Percentiles rank a stretch among this genome's conserved stretches.
phyloP scores from a whole-genome alignment of 1,140 invertebrate species.

The Cydia amplana region DNA sequence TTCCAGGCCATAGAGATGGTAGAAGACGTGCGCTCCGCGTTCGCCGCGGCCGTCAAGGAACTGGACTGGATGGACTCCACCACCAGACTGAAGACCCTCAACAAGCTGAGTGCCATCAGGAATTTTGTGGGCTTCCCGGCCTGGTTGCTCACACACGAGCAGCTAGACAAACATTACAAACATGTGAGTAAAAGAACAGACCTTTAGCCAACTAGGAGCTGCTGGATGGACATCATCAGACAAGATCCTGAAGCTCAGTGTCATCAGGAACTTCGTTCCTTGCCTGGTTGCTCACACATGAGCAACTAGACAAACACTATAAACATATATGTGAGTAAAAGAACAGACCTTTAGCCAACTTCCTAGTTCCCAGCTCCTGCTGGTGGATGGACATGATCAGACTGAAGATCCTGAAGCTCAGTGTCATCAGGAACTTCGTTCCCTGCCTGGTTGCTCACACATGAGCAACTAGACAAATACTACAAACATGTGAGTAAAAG shows the following conservation, averaged over 20 bases:
- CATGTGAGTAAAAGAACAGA: constrained; percentile 66
- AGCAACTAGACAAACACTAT: constrained; percentile 81
- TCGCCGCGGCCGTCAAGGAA: constrained; percentile 84
- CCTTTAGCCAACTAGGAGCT: not conserved
- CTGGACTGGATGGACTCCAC: constrained; percentile 89
- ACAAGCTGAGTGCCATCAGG: constrained; percentile 84
- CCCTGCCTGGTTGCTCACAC: constrained; percentile 84
- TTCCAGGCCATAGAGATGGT: constrained; percentile 87
- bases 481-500: constrained; percentile 79
- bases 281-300: constrained; percentile 82
- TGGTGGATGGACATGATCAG: constrained; percentile 90
- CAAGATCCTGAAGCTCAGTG: constrained; percentile 82
- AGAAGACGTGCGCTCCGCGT: constrained; percentile 85
- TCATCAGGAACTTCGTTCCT: constrained; percentile 87
- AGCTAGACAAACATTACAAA: constrained; percentile 81
- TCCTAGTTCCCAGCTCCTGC: too few species aligned
- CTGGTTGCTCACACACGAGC: constrained; percentile 81
- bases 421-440: constrained; percentile 86
- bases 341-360: not conserved
- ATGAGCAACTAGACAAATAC: constrained; percentile 79
- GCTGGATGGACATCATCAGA: constrained; percentile 89
- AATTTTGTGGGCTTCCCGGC: constrained; percentile 87
- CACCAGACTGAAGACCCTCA: constrained; percentile 82
- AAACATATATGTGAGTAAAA: constrained; percentile 77
- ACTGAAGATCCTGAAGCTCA: constrained; percentile 81